Evolutionary conservation across 2,113 vertebrate species (phyloP).

Genomic region (Phaetusa simplex): DNA sequence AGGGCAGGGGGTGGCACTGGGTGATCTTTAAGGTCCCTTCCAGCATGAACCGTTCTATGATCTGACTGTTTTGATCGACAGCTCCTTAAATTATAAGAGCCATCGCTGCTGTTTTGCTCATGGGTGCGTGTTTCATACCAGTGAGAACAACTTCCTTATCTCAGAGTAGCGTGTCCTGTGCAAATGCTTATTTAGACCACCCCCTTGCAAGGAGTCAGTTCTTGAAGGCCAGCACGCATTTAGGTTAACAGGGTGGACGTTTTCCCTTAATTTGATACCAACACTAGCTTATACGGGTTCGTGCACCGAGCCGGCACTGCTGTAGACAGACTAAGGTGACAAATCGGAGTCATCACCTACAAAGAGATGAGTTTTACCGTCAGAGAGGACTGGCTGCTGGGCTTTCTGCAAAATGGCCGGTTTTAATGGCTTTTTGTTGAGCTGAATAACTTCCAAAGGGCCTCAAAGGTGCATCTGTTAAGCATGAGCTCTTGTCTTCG

Average conservation of each 20-base stretch:
- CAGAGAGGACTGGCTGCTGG: not conserved
- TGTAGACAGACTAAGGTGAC: not conserved
- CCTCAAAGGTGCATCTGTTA: not conserved
- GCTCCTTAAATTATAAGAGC: not conserved
- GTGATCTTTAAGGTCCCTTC: too few species aligned
- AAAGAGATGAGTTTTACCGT: not conserved
- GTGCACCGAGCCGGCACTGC: accelerated
- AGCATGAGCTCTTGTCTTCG: not conserved
- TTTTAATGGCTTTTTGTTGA: not conserved
- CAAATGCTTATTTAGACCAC: not conserved
- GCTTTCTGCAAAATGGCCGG: not conserved
- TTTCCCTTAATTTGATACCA: not conserved
- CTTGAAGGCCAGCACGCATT: accelerated
- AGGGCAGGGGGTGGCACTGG: too few species aligned
- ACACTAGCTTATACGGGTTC: accelerated
- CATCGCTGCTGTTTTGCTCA: not conserved
- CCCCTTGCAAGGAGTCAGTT: not conserved
- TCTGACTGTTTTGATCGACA: not conserved
- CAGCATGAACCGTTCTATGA: too few species aligned
- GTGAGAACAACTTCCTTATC: not conserved
- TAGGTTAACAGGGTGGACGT: not conserved
- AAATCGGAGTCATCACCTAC: not conserved
- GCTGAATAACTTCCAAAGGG: not conserved
- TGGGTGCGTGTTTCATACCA: not conserved
- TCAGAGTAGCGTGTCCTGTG: accelerated